Base-by-base conservation (phyloP, 2,113 vertebrate species). In the Nothoprocta pentlandii region DNA sequence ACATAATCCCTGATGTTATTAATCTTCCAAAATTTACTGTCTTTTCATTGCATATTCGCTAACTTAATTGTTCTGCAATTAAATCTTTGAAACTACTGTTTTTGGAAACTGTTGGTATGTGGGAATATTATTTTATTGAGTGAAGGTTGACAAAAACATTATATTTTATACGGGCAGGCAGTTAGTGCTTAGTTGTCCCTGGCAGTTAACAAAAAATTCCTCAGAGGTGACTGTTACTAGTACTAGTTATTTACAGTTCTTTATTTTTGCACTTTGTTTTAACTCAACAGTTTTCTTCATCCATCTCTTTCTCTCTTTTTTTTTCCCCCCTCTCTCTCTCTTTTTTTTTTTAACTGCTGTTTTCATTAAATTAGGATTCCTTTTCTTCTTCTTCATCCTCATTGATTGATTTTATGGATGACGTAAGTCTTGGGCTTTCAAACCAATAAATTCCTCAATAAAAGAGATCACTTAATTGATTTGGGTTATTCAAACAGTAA, bases 381-480 rank as follows among this genome's bases (percentile, higher is more conserved):
- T 98, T 98, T 98, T 99, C 99, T 93, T 99, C 99, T 95, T 99
- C 99, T 94, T 99, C 99, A 97, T 99, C 98, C 95, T 99, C 98
- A 98, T 98, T 99, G 99, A 98, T 98, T 99, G 98, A 99, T 98
- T 99, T 99, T 99, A 99, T 99, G 98, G 98, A 99, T 98, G 98
- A 99, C 97, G 98, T 99, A 99, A 99, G 99, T 99, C 97, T 96
- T 96, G 97, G 93, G 95, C 92, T 97, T 97, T 97, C 92, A 97
- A 97, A 97, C 87, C 93, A 97, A 96, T 98, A 97, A 94, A 97
- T 89, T 84, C 87, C 93, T 94, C 85, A 80, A n/a, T 95, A 95
- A 79, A 75, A 95, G 77, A 97, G 74, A 96, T 92, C 71, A 95
- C 54, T 96, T 96, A 87, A 92, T 97, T 97, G 86, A 94, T 96